A percentile compares a stretch with the other conserved stretches of the same genome.
Evolutionary conservation across 2,113 vertebrate species (phyloP).

Genomic region (Cichladusa arquata): DNA sequence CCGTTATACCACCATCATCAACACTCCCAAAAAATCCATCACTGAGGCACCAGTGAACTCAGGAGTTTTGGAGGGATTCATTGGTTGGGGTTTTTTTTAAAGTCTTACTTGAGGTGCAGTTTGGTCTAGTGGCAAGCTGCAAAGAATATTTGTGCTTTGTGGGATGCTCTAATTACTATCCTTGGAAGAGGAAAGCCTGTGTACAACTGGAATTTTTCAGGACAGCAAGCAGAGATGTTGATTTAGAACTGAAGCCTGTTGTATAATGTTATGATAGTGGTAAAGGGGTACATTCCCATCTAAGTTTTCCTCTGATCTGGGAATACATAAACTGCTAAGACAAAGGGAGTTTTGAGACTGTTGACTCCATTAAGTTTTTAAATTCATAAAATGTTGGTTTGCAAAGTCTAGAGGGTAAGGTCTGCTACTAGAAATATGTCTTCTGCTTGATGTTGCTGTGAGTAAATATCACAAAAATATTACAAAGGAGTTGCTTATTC

Average conservation of each 20-base stretch:
- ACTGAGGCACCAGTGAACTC: background rate
- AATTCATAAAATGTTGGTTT: background rate
- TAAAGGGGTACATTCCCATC: background rate
- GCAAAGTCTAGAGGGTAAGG: background rate
- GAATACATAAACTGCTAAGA: background rate
- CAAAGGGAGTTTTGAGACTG: background rate
- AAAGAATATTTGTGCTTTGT: background rate
- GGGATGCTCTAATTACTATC: background rate
- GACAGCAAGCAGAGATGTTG: rapidly evolving
- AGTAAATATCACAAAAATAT: background rate
- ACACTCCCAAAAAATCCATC: background rate
- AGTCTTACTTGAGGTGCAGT: background rate
- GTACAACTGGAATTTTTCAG: background rate
- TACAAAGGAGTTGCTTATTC: background rate
- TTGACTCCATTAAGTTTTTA: background rate
- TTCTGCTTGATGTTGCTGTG: background rate
- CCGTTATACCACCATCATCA: background rate
- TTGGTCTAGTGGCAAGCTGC: background rate
- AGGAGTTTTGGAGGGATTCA: background rate
- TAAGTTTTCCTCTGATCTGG: background rate
- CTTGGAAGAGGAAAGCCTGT: background rate
- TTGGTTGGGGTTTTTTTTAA: background rate
- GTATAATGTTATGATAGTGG: background rate
- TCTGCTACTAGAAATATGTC: background rate
- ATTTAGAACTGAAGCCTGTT: background rate